Evolutionary conservation across 2,888 invertebrate genomes (phyloP).

Genomic region (Iselma pallidipennis): DNA sequence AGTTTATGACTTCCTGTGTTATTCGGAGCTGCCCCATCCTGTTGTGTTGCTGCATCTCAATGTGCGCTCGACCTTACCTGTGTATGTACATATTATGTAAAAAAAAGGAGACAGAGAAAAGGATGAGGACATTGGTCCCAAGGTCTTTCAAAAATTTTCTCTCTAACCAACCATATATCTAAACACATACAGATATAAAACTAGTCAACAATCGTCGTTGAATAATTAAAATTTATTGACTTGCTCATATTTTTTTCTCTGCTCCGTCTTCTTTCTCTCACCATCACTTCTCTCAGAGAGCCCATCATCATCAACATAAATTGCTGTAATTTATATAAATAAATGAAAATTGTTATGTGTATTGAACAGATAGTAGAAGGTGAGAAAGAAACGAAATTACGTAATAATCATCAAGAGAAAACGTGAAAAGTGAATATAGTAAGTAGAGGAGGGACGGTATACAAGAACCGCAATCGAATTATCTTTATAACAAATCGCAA

Average conservation of each 20-base stretch:
- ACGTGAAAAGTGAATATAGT: background rate
- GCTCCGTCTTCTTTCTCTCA: too few species aligned
- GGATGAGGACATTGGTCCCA: background rate
- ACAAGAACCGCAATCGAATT: background rate
- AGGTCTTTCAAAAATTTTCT: background rate
- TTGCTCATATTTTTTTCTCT: background rate
- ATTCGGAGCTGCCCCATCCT: too few species aligned
- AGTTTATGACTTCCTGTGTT: too few species aligned
- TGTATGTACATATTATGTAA: too few species aligned
- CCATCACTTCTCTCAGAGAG: too few species aligned
- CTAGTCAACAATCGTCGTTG: background rate
- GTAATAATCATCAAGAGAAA: background rate
- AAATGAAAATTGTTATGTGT: background rate
- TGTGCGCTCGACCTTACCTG: too few species aligned
- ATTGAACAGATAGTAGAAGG: too few species aligned
- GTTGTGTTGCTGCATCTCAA: too few species aligned
- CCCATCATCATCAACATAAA: too few species aligned
- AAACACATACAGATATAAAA: background rate
- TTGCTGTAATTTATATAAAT: background rate
- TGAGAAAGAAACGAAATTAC: too few species aligned
- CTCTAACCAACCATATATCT: background rate
- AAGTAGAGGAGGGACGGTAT: too few species aligned
- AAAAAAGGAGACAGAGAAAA: background rate
- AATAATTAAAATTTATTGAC: slow-evolving; percentile 1
- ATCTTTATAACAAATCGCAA: slow-evolving; percentile 6